A percentile compares a stretch with the other conserved stretches of the same genome.
These are phyloP conservation scores for Battus philenor DNA, from an alignment of 1,140 invertebrate genomes.

Conservation along the genomic window DNA sequence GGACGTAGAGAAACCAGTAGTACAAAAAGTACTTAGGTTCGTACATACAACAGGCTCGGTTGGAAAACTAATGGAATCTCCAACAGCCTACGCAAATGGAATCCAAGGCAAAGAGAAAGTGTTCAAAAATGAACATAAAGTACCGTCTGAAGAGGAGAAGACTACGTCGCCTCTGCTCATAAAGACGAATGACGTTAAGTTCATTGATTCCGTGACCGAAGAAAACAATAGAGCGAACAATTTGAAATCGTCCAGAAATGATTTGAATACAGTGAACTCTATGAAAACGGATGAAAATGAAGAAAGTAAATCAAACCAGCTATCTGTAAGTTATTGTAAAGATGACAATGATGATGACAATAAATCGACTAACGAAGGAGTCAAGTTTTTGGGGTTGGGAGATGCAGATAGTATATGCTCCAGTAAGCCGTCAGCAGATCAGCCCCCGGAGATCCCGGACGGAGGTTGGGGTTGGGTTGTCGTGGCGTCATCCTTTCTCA, in stretches of 20 bases:
- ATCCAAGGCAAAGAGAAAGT: conserved; percentile 58
- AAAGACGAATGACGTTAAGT: conserved; percentile 49
- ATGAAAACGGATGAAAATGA: conserved; percentile 52
- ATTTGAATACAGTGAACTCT: conserved; percentile 60
- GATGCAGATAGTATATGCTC: conserved; percentile 75
- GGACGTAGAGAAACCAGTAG: conserved; percentile 28
- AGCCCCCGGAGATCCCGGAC: conserved; percentile 79
- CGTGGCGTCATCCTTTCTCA: conserved; percentile 87
- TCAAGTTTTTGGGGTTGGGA: conserved; percentile 71
- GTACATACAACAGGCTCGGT: conserved; percentile 45
- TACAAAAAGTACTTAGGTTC: conserved; percentile 41
- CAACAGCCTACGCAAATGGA: conserved; percentile 60
- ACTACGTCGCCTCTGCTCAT: conserved; percentile 60
- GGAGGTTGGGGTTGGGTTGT: conserved; percentile 94
- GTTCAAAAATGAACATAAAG: conserved; percentile 52
- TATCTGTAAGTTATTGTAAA: conserved; percentile 52
- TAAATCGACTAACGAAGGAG: conserved; percentile 63
- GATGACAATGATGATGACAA: conserved; percentile 55
- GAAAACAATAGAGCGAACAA: conserved; percentile 38
- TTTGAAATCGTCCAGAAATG: conserved; percentile 39
- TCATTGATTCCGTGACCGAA: conserved; percentile 48
- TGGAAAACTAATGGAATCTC: conserved; percentile 61
- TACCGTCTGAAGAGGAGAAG: conserved; percentile 70
- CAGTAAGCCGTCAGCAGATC: conserved; percentile 53
- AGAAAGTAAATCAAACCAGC: conserved; percentile 29